These are phyloP conservation scores for Oikopleura dioica DNA, from an alignment of 23 tunicate genomes.

Conservation along the genomic window DNA sequence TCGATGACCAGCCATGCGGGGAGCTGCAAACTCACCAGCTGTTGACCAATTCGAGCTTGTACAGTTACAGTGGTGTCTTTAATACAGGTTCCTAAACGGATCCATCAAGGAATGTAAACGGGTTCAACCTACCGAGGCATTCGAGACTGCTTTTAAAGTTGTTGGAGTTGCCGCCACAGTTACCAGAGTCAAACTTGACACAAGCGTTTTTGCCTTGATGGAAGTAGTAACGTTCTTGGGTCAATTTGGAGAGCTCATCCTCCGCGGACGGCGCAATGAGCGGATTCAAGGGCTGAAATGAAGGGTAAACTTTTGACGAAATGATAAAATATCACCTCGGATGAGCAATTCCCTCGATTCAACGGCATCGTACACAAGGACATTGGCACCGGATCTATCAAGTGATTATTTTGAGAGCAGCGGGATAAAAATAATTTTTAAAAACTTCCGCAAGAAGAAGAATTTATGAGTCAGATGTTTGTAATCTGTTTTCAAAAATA, in stretches of 20 bases:
- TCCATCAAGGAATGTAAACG: neutral
- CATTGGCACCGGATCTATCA: neutral
- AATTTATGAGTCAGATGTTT: too few relatives aligned
- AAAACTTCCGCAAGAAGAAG: too few relatives aligned
- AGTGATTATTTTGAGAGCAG: neutral
- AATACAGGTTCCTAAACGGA: neutral
- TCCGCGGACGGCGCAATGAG: too few relatives aligned
- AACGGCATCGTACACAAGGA: neutral
- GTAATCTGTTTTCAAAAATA: too few relatives aligned
- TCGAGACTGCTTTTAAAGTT: neutral
- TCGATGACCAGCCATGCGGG: neutral
- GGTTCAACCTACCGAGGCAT: neutral
- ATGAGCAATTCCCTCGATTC: neutral
- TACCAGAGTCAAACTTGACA: neutral
- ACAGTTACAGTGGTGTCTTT: neutral
- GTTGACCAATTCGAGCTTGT: neutral
- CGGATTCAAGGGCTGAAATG: too few relatives aligned
- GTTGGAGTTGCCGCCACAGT: neutral
- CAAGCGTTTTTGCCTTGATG: neutral
- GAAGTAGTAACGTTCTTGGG: neutral
- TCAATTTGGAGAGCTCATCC: neutral
- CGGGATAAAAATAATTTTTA: too few relatives aligned
- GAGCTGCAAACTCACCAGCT: neutral
- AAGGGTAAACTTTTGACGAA: neutral
- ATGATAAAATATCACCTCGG: neutral